phyloP scores from a whole-genome alignment of 1,140 invertebrate genomes.

The Calliphora vicina region DNA sequence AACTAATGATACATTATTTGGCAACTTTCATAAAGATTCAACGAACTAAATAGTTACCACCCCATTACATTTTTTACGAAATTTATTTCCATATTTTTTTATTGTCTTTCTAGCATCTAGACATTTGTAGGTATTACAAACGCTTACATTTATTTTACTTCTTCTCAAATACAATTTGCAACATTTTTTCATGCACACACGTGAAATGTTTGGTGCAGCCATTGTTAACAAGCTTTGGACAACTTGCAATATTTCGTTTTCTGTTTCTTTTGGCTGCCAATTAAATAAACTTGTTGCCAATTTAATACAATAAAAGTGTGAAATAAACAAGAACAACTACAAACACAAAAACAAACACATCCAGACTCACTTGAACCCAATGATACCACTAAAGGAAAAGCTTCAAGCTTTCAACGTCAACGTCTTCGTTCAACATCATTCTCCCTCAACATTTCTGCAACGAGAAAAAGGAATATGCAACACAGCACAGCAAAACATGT shows the following conservation, averaged over 20 bases:
- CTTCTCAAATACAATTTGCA: not conserved
- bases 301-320: constrained; percentile 28
- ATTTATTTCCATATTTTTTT: not conserved
- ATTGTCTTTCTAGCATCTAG: not conserved
- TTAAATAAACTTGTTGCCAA: constrained; percentile 32
- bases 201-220: not conserved
- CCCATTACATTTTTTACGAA: not conserved
- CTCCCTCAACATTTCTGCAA: not conserved
- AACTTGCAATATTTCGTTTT: not conserved
- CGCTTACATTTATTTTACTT: not conserved
- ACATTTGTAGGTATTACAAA: not conserved
- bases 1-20: too few species aligned
- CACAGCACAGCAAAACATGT: not conserved
- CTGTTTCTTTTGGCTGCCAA: constrained; percentile 19
- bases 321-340: not conserved
- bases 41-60: not conserved
- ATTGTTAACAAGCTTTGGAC: constrained; percentile 19
- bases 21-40: too few species aligned
- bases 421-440: not conserved
- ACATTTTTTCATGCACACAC: not conserved
- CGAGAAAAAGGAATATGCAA: not conserved
- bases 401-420: constrained; percentile 12
- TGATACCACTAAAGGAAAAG: not conserved
- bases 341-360: too few species aligned
- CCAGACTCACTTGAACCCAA: not conserved